phyloP scores from a whole-genome alignment of 1,140 invertebrate genomes.

The Triops cancriformis region DNA sequence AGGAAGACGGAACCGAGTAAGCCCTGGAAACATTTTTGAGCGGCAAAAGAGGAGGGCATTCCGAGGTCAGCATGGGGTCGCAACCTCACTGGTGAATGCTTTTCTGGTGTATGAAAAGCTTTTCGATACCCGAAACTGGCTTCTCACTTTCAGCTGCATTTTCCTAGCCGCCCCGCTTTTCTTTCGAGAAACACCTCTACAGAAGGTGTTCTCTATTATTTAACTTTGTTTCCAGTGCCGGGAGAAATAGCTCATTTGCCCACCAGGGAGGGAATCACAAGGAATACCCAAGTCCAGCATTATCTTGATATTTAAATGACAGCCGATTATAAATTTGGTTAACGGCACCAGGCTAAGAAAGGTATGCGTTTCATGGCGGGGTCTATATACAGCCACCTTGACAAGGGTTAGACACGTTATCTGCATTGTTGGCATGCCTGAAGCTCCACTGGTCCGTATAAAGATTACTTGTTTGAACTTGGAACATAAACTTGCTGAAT shows the following conservation, averaged over 20 bases:
- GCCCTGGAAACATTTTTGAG: not conserved
- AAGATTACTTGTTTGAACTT: constrained; percentile 3
- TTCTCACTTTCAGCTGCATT: too few species aligned
- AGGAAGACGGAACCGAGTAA: not conserved
- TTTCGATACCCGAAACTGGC: not conserved
- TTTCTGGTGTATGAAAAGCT: not conserved
- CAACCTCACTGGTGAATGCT: not conserved
- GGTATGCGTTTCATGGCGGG: constrained; percentile 6
- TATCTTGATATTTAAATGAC: constrained; percentile 11
- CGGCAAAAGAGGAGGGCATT: constrained; percentile 1
- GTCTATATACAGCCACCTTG: not conserved
- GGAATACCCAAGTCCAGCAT: not conserved
- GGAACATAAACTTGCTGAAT: not conserved
- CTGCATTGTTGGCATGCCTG: constrained; percentile 12
- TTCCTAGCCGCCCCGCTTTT: too few species aligned
- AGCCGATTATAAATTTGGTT: constrained; percentile 9
- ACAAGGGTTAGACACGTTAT: constrained; percentile 13
- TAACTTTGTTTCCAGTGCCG: not conserved
- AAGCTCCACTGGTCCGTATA: not conserved
- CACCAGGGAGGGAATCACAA: not conserved
- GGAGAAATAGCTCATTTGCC: not conserved
- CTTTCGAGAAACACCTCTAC: too few species aligned
- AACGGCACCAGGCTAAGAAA: not conserved
- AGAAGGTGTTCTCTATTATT: too few species aligned
- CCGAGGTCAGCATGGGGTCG: constrained; percentile 8